Evolutionary conservation across 1,140 invertebrate genomes (phyloP), one percentile per base, ranked within the genome.

Genomic region (Arctopsyche grandis): DNA sequence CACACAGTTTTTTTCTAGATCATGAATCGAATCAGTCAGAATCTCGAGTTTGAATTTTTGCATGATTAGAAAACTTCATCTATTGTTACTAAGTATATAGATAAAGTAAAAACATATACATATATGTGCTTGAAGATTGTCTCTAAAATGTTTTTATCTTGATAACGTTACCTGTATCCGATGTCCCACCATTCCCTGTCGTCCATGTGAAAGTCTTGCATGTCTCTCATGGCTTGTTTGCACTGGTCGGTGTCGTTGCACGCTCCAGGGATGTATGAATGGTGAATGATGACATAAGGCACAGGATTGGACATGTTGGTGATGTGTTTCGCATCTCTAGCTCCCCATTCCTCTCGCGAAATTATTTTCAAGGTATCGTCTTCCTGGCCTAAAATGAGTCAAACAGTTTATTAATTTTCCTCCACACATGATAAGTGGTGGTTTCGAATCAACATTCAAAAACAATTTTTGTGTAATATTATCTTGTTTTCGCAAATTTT

Each of bases 201-300:
- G 66, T 92, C 88, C 82, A 90, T 89, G 83, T 92, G 91, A 14
- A 86, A 88, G 78, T 90, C 83, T 82, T 92, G 91, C 89, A 92
- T 91, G 77, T 75, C 84, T 73, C 86, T 85, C 90, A 92, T 88
- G 44, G 91, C 86, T 38, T 84, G 78, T 26, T 84, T 84, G 82
- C 91, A 93, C n/a, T 91, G 87, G 0, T 81, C 78, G 1, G 83
- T 81, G 77, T 80, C 91, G 16, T 84, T 84, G 83, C 94, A 95
- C 0, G 90, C 91, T 1, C 83, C 82, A 0, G 91, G 91, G 38
- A 85, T 87, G 79, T 91, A 91, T 0, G 93, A 92, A 84, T 95
- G 94, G 86, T 94, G 94, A 71, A 95, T 93, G 77, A 96, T 92
- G 0, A 94, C 93, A 79, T 91, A 93, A 0, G 91, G 90, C 0